phyloP scores from a whole-genome alignment of 2,888 invertebrate species.

The Spodoptera exigua region DNA sequence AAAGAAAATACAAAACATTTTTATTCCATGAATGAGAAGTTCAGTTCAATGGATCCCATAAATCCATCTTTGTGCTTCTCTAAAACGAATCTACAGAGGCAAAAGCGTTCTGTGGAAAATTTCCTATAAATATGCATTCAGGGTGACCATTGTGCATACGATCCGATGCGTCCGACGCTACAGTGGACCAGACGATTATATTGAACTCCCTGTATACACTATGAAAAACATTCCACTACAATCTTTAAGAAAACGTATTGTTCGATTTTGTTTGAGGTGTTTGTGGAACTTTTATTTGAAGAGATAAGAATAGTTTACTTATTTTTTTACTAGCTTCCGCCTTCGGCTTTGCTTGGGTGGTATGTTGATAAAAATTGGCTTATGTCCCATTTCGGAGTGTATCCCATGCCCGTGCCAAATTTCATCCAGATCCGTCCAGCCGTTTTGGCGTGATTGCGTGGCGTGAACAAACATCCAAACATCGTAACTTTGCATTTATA shows the following conservation, averaged over 20 bases:
- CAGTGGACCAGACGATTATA: slow-evolving; percentile 1
- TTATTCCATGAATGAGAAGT: slow-evolving; percentile 11
- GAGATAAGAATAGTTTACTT: too few relatives aligned
- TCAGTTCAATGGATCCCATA: slow-evolving; percentile 11
- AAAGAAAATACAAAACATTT: slow-evolving; percentile 1
- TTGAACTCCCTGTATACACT: background rate
- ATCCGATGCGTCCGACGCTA: slow-evolving; percentile 15
- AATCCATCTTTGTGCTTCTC: slow-evolving; percentile 11
- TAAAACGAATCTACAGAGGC: slow-evolving; percentile 30
- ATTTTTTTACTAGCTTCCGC: too few relatives aligned
- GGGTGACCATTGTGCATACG: slow-evolving; percentile 36
- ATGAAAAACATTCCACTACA: background rate
- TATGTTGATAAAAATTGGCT: too few relatives aligned
- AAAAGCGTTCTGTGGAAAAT: slow-evolving; percentile 50
- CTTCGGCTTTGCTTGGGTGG: too few relatives aligned
- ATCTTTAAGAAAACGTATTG: slow-evolving; percentile 13
- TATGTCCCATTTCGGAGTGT: too few relatives aligned
- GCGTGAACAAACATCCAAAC: too few relatives aligned
- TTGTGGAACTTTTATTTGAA: background rate
- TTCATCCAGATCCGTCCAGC: too few relatives aligned
- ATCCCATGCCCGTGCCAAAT: too few relatives aligned
- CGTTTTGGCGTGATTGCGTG: too few relatives aligned
- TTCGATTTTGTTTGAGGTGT: slow-evolving; percentile 1
- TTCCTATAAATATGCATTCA: slow-evolving; percentile 56
- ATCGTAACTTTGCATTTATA: too few relatives aligned